These are phyloP conservation scores for Lithobates sylvaticus DNA, from an alignment of 2,797 vertebrate genomes.

Conservation along the genomic window DNA sequence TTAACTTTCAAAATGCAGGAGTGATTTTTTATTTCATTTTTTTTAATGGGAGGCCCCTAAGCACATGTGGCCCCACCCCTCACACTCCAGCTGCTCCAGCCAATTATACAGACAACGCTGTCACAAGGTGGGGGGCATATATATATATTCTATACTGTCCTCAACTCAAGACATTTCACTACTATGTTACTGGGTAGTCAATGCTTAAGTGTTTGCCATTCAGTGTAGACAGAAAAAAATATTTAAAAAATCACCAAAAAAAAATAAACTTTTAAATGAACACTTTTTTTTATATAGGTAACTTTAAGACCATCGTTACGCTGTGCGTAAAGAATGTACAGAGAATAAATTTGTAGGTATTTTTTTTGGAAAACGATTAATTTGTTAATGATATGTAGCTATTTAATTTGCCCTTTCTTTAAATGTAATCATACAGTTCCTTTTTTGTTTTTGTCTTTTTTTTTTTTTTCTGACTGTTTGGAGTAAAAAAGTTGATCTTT, in stretches of 20 bases:
- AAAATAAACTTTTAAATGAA: conserved; percentile 73
- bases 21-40: conserved; percentile 55
- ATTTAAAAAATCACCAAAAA: background rate
- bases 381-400: conserved; percentile 99
- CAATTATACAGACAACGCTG: conserved; percentile 45
- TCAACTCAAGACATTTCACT: conserved; percentile 82
- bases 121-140: background rate
- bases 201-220: conserved; percentile 82
- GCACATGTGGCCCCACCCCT: conserved; percentile 67
- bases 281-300: conserved; percentile 92
- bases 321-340: conserved; percentile 99
- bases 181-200: conserved; percentile 83
- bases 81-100: conserved; percentile 69
- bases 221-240: conserved; percentile 88
- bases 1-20: background rate
- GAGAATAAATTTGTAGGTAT: conserved; percentile 99
- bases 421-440: conserved; percentile 93
- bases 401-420: conserved; percentile 98
- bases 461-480: conserved; percentile 75
- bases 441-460: conserved; percentile 74
- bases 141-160: conserved; percentile 29
- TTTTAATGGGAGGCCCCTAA: conserved; percentile 66
- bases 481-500: conserved; percentile 99
- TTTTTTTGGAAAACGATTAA: conserved; percentile 99
- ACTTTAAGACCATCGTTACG: conserved; percentile 99